Percentiles rank a stretch among this genome's conserved stretches.
Conservation (phyloP, 1,140 invertebrate genomes). For the Hylyphantes graminicola region DNA sequence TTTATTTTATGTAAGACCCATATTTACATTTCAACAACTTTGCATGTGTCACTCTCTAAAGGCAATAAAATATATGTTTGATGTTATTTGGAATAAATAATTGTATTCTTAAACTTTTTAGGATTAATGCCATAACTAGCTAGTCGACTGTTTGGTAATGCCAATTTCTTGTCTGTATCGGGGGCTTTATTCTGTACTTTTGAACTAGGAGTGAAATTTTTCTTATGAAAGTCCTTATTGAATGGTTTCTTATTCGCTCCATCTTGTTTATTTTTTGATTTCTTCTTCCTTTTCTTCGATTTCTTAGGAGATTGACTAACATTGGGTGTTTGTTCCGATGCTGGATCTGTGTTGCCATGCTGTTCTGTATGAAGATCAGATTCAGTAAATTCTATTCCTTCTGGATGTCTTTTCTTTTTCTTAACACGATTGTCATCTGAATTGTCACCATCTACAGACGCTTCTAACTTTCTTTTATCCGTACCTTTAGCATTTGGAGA, state of each 20-base stretch:
- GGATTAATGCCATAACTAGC: slow-evolving; percentile 92
- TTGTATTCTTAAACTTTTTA: slow-evolving; percentile 47
- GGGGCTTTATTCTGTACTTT: slow-evolving; percentile 60
- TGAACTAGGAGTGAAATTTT: slow-evolving; percentile 14
- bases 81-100: slow-evolving; percentile 38
- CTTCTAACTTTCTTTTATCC: no score
- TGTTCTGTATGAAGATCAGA: slow-evolving; percentile 56
- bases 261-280: background rate
- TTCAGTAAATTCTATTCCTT: slow-evolving; percentile 16
- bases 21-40: no score
- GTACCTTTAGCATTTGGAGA: no score
- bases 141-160: slow-evolving; percentile 80
- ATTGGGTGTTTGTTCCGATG: no score
- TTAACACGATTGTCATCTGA: no score
- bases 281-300: background rate
- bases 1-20: no score
- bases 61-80: background rate
- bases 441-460: no score
- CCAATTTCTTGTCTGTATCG: slow-evolving; percentile 58
- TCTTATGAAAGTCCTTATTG: background rate
- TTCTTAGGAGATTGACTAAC: background rate
- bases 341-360: no score
- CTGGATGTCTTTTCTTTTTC: no score
- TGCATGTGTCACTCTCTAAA: no score
- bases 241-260: background rate